These are phyloP conservation scores for Rhopalosiphum padi DNA, from an alignment of 1,140 invertebrate species.

Conservation along the genomic window DNA sequence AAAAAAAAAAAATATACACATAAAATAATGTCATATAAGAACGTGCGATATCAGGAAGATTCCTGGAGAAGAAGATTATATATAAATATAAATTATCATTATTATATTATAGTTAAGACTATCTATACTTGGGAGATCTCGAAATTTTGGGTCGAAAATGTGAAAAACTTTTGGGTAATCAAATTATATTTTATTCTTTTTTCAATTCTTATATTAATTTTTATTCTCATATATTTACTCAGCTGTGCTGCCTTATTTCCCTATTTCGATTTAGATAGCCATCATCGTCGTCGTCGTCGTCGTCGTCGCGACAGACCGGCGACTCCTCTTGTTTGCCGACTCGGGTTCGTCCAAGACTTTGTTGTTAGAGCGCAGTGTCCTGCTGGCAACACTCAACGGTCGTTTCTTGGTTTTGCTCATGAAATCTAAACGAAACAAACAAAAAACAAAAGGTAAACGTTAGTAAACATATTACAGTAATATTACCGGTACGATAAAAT, in stretches of 20 bases:
- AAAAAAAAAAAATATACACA: constrained; percentile 51
- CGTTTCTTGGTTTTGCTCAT: constrained; percentile 53
- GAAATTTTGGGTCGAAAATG: constrained; percentile 40
- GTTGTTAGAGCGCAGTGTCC: neutral
- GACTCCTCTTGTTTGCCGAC: constrained; percentile 17
- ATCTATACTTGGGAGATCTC: constrained; percentile 42
- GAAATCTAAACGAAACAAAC: constrained; percentile 21
- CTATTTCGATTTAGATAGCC: constrained; percentile 36
- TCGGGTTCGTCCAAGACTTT: neutral
- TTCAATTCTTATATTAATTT: neutral
- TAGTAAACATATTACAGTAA: neutral
- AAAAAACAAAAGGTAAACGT: neutral
- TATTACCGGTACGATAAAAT: neutral
- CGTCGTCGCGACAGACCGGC: neutral
- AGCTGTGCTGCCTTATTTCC: neutral
- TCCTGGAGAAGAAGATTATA: constrained; percentile 29
- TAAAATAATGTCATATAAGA: constrained; percentile 49
- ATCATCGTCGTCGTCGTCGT: neutral
- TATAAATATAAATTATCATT: constrained; percentile 20
- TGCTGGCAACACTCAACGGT: neutral
- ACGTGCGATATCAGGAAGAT: neutral
- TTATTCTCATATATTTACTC: constrained; percentile 25
- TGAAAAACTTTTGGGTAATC: constrained; percentile 24
- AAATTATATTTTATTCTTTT: neutral
- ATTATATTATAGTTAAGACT: constrained; percentile 37